phyloP scores from a whole-genome alignment of 2,797 vertebrate genomes.

The Huso huso region DNA sequence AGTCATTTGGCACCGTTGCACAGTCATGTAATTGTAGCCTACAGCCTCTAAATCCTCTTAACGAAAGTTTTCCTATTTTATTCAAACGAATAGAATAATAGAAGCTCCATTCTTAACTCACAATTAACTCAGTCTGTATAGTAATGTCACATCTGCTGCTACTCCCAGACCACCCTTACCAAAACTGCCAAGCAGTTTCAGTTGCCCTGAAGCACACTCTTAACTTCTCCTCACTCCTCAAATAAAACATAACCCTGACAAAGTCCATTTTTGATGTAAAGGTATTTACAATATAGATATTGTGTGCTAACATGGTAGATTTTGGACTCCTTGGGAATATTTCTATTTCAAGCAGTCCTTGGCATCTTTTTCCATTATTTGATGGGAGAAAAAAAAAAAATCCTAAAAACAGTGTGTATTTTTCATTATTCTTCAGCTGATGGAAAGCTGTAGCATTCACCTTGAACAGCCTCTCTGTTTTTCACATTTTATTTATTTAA shows the following conservation, averaged over 20 bases:
- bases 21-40: background rate
- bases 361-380: too few relatives aligned
- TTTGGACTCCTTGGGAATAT: too few relatives aligned
- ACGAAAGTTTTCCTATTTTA: background rate
- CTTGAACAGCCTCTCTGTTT: too few relatives aligned
- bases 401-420: too few relatives aligned
- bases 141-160: conserved; percentile 8
- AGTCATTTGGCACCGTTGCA: background rate
- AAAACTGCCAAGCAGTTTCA: background rate
- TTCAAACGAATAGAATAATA: background rate
- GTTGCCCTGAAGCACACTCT: background rate
- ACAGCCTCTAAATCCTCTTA: background rate
- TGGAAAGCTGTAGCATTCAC: too few relatives aligned
- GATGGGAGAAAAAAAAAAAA: too few relatives aligned
- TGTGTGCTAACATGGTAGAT: too few relatives aligned
- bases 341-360: too few relatives aligned
- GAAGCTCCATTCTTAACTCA: background rate
- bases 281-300: too few relatives aligned
- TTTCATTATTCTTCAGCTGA: too few relatives aligned
- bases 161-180: background rate
- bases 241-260: background rate
- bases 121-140: conserved; percentile 4
- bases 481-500: too few relatives aligned
- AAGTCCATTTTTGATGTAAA: background rate
- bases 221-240: too few relatives aligned